Conservation (phyloP, 2,113 vertebrate species). For the Trachemys scripta region DNA sequence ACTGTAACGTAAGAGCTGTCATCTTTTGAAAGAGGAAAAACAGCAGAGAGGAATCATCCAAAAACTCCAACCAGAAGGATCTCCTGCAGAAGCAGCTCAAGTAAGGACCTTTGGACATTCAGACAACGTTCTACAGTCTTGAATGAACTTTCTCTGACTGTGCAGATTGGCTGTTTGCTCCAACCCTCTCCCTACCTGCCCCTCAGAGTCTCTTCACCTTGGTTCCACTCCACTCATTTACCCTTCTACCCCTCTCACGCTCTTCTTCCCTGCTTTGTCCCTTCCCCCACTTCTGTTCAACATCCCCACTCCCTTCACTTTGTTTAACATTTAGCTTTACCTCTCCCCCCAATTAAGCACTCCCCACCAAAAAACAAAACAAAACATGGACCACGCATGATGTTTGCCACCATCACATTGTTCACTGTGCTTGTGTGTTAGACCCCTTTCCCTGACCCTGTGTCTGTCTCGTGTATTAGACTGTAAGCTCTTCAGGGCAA, state of each 20-base stretch:
- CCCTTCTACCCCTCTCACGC: not conserved
- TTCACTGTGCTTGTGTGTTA: not conserved
- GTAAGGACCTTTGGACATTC: not conserved
- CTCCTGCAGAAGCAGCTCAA: not conserved
- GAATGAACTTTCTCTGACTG: not conserved
- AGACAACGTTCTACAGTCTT: not conserved
- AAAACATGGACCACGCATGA: not conserved
- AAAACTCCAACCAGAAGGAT: not conserved
- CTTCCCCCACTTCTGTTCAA: too few relatives aligned
- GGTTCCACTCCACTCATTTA: not conserved
- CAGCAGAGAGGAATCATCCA: not conserved
- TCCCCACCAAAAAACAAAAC: not conserved
- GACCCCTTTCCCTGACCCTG: not conserved
- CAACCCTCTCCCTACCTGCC: not conserved
- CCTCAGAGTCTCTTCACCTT: not conserved
- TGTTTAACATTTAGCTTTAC: not conserved
- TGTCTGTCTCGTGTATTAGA: not conserved
- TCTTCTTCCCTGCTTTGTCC: not conserved
- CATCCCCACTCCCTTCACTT: not conserved
- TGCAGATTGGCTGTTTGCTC: not conserved
- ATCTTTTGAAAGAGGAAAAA: not conserved
- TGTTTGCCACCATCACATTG: not conserved
- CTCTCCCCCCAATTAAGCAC: not conserved
- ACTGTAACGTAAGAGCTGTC: not conserved
- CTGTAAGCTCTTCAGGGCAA: not conserved